Evolutionary conservation across 2,888 invertebrate species (phyloP).

Genomic region (Parnassius glacialis): DNA sequence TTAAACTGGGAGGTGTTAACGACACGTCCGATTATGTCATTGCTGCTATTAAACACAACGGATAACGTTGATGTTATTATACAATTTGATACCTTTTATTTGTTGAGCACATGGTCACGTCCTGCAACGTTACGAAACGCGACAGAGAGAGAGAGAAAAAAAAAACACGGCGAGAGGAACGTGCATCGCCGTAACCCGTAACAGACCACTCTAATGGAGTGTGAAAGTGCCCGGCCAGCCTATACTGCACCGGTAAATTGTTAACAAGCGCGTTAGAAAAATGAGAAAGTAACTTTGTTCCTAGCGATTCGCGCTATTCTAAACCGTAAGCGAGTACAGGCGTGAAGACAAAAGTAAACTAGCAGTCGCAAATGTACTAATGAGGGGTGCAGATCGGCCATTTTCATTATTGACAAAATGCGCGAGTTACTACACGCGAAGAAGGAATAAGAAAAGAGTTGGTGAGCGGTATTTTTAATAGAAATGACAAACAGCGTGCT

Average conservation of each 20-base stretch:
- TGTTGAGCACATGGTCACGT: constrained; percentile 14
- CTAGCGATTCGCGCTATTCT: constrained; percentile 13
- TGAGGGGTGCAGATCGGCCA: no score
- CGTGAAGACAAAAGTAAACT: no score
- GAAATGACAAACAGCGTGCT: no score
- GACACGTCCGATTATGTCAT: background rate
- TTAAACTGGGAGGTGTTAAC: constrained; percentile 12
- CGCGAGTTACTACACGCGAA: no score
- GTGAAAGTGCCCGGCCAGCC: constrained; percentile 19
- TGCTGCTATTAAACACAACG: background rate
- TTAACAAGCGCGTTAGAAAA: constrained; percentile 18
- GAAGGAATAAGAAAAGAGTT: no score
- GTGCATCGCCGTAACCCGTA: background rate
- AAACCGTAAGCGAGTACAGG: background rate
- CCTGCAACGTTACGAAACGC: constrained; percentile 5
- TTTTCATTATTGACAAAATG: no score
- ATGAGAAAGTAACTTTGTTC: constrained; percentile 17
- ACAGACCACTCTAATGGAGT: constrained; percentile 14
- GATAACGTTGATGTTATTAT: constrained; percentile 3
- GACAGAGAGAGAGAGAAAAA: background rate
- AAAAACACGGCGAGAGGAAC: background rate
- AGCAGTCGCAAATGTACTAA: no score
- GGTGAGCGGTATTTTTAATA: no score
- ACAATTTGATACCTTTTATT: constrained; percentile 12
- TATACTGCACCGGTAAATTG: constrained; percentile 4